A percentile compares a stretch with the other conserved stretches of the same genome.
These are phyloP conservation scores for Neogale vison DNA, from an alignment of 2,113 vertebrate species.

Conservation along the genomic window DNA sequence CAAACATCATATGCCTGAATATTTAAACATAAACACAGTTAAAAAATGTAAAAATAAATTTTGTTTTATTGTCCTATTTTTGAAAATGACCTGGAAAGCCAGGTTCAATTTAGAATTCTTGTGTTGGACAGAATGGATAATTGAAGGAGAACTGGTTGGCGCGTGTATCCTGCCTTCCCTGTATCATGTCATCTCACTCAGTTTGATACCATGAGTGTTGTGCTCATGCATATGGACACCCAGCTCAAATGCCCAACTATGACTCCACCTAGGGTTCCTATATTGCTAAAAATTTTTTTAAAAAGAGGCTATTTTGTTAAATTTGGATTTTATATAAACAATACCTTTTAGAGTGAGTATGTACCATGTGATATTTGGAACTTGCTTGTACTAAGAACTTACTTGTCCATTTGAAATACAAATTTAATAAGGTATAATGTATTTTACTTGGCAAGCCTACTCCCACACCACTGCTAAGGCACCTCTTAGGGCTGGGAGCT, in stretches of 20 bases:
- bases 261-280: background rate
- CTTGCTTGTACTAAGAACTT: background rate
- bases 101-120: background rate
- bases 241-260: background rate
- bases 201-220: background rate
- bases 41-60: background rate
- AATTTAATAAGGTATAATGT: background rate
- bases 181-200: background rate
- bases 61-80: background rate
- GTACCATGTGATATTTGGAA: background rate
- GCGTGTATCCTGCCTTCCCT: background rate
- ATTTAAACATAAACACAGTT: background rate
- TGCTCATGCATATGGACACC: background rate
- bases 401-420: background rate
- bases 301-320: background rate
- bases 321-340: conserved; percentile 17
- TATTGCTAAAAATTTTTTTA: background rate
- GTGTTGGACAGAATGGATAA: background rate
- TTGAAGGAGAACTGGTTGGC: background rate
- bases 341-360: background rate
- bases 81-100: background rate
- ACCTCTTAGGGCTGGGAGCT: background rate
- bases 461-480: background rate
- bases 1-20: background rate
- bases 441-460: background rate